Conservation (phyloP, 1,140 invertebrate species). For the Hestina assimilis region DNA sequence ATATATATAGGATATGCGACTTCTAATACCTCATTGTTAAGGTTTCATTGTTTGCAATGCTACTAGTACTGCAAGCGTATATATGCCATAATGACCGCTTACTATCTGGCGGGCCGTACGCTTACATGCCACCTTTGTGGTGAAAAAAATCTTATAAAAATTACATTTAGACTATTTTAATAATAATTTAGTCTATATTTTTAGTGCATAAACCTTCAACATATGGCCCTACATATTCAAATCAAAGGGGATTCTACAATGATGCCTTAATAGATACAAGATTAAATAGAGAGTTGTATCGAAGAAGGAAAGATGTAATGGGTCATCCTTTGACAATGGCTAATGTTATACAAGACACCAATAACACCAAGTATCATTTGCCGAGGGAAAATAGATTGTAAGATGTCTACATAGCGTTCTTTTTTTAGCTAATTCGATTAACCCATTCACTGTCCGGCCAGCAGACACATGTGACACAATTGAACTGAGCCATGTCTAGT, state of each 20-base stretch:
- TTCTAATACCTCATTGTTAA: too few relatives aligned
- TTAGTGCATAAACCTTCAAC: slow-evolving; percentile 52
- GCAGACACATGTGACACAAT: too few relatives aligned
- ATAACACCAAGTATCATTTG: slow-evolving; percentile 49
- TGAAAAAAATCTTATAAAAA: too few relatives aligned
- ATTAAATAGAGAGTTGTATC: slow-evolving; percentile 41
- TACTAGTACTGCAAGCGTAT: too few relatives aligned
- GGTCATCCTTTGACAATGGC: slow-evolving; percentile 54
- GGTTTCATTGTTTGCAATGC: too few relatives aligned
- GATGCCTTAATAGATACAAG: slow-evolving; percentile 40
- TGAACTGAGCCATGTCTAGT: too few relatives aligned
- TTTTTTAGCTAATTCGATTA: too few relatives aligned
- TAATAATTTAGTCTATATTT: neutral
- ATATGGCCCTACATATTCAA: slow-evolving; percentile 27
- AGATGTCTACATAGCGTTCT: slow-evolving; percentile 16
- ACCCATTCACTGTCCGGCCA: too few relatives aligned
- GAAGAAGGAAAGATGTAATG: slow-evolving; percentile 45
- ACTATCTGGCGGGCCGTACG: too few relatives aligned
- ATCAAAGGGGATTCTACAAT: slow-evolving; percentile 47
- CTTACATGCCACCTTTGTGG: too few relatives aligned
- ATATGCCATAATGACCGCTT: too few relatives aligned
- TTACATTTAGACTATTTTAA: neutral
- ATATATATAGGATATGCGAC: too few relatives aligned
- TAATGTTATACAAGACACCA: slow-evolving; percentile 64
- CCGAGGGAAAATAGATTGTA: slow-evolving; percentile 57